phyloP scores from a whole-genome alignment of 2,113 vertebrate species.

The Eurystomus gularis region DNA sequence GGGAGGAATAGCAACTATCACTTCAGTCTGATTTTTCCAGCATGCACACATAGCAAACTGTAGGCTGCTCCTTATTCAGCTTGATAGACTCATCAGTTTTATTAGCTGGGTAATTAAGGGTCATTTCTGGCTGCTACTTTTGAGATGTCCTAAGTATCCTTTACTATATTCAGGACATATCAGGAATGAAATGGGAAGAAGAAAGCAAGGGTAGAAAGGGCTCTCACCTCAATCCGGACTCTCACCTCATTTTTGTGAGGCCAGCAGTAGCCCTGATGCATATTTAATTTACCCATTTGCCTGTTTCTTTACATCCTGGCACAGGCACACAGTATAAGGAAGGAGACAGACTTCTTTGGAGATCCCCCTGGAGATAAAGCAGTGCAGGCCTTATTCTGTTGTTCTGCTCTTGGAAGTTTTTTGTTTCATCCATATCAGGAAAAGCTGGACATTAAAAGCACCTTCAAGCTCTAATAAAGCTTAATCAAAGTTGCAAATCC shows the following conservation, averaged over 20 bases:
- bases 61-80: background rate
- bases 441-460: background rate
- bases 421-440: background rate
- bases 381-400: background rate
- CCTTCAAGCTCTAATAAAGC: background rate
- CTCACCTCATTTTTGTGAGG: background rate
- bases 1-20: background rate
- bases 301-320: background rate
- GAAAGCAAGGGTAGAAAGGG: background rate
- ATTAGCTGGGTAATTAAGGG: background rate
- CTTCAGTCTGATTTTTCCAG: constrained; percentile 7
- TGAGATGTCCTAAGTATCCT: background rate
- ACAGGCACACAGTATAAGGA: background rate
- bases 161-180: background rate
- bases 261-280: background rate
- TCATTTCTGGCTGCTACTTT: background rate
- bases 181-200: background rate
- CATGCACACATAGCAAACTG: background rate
- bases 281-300: background rate
- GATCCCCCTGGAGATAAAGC: background rate
- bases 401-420: background rate
- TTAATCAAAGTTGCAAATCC: background rate
- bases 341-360: background rate
- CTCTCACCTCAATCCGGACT: background rate
- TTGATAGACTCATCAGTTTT: background rate